These are phyloP conservation scores for Rynchops niger DNA, from an alignment of 2,113 vertebrate species.

Conservation along the genomic window DNA sequence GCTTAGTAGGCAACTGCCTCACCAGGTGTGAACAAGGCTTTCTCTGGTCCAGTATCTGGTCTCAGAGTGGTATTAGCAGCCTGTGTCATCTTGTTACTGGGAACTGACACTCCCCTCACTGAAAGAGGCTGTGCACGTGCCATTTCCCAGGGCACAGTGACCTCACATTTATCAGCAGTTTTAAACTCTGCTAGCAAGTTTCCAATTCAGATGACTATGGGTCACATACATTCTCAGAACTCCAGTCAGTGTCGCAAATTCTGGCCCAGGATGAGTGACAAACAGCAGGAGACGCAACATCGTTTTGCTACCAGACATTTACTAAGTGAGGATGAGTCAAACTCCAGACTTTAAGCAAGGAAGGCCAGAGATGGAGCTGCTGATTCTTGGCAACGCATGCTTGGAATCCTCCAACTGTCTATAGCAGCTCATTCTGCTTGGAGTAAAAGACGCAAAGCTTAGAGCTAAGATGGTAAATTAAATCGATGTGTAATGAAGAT, in stretches of 20 bases:
- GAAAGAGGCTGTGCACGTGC: rapidly evolving
- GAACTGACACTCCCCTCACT: not conserved
- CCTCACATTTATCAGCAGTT: not conserved
- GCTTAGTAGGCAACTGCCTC: not conserved
- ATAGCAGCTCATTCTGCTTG: not conserved
- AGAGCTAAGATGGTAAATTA: not conserved
- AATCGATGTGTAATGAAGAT: not conserved
- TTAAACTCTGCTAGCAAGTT: not conserved
- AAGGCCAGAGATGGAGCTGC: not conserved
- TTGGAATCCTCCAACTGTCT: not conserved
- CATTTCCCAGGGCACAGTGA: not conserved
- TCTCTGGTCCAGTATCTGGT: not conserved
- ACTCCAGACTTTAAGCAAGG: not conserved
- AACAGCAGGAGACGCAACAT: not conserved
- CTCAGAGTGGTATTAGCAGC: not conserved
- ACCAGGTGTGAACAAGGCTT: not conserved
- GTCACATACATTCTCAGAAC: rapidly evolving
- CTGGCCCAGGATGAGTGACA: not conserved
- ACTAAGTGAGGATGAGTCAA: not conserved
- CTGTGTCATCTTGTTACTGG: not conserved
- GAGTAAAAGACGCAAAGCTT: not conserved
- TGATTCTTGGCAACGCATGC: not conserved
- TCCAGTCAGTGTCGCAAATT: not conserved
- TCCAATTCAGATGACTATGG: not conserved
- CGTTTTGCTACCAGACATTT: not conserved